Conservation (phyloP, 2,888 invertebrate genomes). For the Mythimna pallens region DNA sequence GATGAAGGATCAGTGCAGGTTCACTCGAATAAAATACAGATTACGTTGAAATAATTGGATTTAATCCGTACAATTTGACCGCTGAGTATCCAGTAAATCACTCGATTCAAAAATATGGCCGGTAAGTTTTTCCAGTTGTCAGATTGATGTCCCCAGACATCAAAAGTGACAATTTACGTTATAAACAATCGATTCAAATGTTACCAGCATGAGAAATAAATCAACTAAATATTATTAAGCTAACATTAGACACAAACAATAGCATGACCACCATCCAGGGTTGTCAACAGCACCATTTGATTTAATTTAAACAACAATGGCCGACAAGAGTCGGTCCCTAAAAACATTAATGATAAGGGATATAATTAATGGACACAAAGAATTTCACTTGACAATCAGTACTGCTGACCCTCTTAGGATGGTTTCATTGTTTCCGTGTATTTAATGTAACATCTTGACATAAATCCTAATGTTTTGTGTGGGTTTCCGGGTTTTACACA, state of each 20-base stretch:
- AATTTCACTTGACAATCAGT: constrained; percentile 53
- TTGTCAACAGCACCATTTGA: constrained; percentile 55
- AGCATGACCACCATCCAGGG: neutral
- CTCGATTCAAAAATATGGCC: too few relatives aligned
- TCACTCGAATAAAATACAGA: too few relatives aligned
- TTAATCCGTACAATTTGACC: too few relatives aligned
- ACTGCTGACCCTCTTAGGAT: constrained; percentile 46
- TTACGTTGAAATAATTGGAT: too few relatives aligned
- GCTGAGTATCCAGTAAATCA: too few relatives aligned
- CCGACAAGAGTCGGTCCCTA: constrained; percentile 47
- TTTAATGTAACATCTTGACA: constrained; percentile 32
- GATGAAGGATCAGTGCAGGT: too few relatives aligned
- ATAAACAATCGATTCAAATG: too few relatives aligned
- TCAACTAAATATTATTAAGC: too few relatives aligned
- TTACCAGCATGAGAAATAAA: too few relatives aligned
- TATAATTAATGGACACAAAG: constrained; percentile 66
- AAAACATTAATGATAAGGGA: constrained; percentile 64
- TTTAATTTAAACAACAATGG: constrained; percentile 58
- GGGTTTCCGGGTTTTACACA: neutral
- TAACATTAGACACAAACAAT: constrained; percentile 13
- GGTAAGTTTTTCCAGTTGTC: too few relatives aligned
- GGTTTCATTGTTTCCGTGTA: constrained; percentile 50
- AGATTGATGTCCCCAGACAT: too few relatives aligned
- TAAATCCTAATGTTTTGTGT: constrained; percentile 26
- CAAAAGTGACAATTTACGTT: too few relatives aligned